Evolutionary conservation across 2,797 vertebrate genomes (phyloP), one percentile per base, ranked within the genome.

Genomic region (Spatula versicolor): DNA sequence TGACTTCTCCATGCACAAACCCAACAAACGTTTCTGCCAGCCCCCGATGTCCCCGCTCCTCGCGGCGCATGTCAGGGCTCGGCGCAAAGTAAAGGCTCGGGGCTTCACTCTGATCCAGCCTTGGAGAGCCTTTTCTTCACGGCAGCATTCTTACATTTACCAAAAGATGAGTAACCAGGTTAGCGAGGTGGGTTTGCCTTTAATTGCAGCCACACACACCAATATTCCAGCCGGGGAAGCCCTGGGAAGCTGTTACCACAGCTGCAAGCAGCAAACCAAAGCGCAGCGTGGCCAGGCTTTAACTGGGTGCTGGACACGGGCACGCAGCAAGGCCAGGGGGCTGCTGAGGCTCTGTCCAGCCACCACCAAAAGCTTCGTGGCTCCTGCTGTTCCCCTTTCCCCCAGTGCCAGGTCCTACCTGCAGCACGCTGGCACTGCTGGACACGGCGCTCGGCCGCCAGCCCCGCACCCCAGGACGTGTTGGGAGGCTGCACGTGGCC

Each of bases 211-310:
- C 84, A 74, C 81, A 68, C 69, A 62, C 87, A 48, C 17, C 52
- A 43, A 66, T 3, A 3, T 13, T 45, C 13, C 33, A 60, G 85
- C 33, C 0, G 5, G 64, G 4, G 22, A 37, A 66, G 77, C 69
- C 13, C 3, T 6, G 64, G 1, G 3, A 39, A 81, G 52, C 83
- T 79, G 85, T 92, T 60, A 26, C 63, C 82, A 77, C 52, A n/a
- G 96, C 3, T 48, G 90, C 87, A 81, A 95, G 86, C 76, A 91
- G 87, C 21, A 92, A 95, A 92, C 79, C 92, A 62, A 1, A n/a
- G 43, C 90, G 76, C 13, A 14, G 59, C 2, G 17, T 46, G 30
- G 39, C 69, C 80, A 73, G 60, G 8, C 31, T 28, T 87, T 4
- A 7, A 37, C 58, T 56, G 45, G 3, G 4, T 25, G 48, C 63